Percentiles rank a stretch among this genome's conserved stretches.
Conservation (phyloP, 2,113 vertebrate genomes). For the Dissostichus mawsoni region DNA sequence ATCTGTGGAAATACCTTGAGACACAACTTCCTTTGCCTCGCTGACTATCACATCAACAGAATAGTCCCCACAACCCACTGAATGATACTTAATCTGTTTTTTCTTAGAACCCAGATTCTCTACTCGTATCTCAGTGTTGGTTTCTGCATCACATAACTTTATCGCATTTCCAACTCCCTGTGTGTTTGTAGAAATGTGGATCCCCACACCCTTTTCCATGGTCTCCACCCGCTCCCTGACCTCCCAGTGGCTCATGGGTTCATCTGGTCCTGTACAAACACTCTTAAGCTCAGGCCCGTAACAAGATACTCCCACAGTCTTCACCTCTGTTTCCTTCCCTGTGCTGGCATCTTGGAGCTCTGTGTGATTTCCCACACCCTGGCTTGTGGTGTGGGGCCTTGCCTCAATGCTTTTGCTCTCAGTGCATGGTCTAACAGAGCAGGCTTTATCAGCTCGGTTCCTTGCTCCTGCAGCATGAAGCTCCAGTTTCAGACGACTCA, state of each 20-base stretch:
- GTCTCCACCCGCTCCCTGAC: slow-evolving; percentile 85
- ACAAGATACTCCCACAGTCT: slow-evolving; percentile 83
- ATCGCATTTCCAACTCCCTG: slow-evolving; percentile 82
- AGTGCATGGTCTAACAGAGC: slow-evolving; percentile 80
- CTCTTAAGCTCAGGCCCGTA: slow-evolving; percentile 75
- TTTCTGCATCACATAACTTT: slow-evolving; percentile 78
- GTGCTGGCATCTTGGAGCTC: slow-evolving; percentile 81
- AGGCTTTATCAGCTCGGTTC: slow-evolving; percentile 88
- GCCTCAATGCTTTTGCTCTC: slow-evolving; percentile 84
- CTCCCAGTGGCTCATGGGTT: slow-evolving; percentile 88
- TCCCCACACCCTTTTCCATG: slow-evolving; percentile 81
- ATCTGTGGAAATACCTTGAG: slow-evolving; percentile 84
- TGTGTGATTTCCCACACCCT: slow-evolving; percentile 86
- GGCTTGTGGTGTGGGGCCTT: slow-evolving; percentile 80
- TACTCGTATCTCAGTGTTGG: slow-evolving; percentile 83
- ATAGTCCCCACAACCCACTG: slow-evolving; percentile 89
- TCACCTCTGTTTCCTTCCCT: slow-evolving; percentile 77
- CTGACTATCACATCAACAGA: slow-evolving; percentile 81
- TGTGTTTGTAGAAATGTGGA: slow-evolving; percentile 70
- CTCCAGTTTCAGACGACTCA: slow-evolving; percentile 93
- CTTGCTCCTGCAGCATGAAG: slow-evolving; percentile 90
- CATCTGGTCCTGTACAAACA: slow-evolving; percentile 82
- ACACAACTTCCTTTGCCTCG: slow-evolving; percentile 76
- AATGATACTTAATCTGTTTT: slow-evolving; percentile 63
- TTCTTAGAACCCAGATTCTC: slow-evolving; percentile 25